Percentiles rank a stretch among this genome's conserved stretches.
Evolutionary conservation across 2,888 invertebrate genomes (phyloP).

Genomic region (Xestia sexstrigata): DNA sequence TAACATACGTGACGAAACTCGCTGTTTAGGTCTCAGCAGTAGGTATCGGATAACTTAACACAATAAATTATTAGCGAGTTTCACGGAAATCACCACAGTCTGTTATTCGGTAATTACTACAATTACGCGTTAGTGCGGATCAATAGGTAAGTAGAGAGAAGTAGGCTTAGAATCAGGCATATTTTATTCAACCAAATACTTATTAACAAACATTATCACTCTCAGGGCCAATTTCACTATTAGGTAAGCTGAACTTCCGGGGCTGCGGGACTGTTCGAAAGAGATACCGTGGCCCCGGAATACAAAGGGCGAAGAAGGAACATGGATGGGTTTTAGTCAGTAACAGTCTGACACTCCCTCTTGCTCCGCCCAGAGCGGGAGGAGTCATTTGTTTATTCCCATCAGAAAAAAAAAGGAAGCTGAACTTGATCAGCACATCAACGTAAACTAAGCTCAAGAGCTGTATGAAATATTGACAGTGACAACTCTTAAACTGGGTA

Average conservation of each 20-base stretch:
- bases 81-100: background rate
- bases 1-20: conserved; percentile 18
- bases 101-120: conserved; percentile 4
- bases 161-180: conserved; percentile 5
- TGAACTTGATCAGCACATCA: background rate
- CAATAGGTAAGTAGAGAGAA: conserved; percentile 17
- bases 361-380: no score
- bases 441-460: background rate
- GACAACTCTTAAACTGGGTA: background rate
- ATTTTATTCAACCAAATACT: conserved; percentile 2
- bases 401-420: no score
- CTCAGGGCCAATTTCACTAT: background rate
- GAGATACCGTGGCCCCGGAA: no score
- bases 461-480: background rate
- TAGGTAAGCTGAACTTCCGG: no score
- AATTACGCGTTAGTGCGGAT: background rate
- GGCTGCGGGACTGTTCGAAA: no score
- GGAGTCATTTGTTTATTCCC: no score
- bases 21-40: conserved; percentile 1
- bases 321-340: no score
- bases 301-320: no score
- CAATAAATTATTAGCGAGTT: background rate
- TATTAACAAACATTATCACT: background rate
- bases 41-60: conserved; percentile 7
- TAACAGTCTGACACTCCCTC: no score